These are phyloP conservation scores for Ylistrum balloti DNA, from an alignment of 1,140 invertebrate species.

Conservation along the genomic window DNA sequence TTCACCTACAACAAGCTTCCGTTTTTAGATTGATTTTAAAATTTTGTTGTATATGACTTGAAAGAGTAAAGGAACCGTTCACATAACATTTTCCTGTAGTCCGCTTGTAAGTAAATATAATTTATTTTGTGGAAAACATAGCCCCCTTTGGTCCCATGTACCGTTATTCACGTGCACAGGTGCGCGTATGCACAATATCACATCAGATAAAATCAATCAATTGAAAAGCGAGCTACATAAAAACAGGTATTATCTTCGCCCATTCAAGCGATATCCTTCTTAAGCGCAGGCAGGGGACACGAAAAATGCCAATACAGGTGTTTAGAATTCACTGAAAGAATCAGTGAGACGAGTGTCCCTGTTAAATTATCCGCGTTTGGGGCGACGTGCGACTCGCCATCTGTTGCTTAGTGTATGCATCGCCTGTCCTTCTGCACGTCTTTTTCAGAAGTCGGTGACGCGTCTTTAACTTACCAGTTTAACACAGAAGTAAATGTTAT, in stretches of 20 bases:
- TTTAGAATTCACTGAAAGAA: neutral
- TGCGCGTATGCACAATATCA: neutral
- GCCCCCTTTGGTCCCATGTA: neutral
- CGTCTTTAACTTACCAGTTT: too few relatives aligned
- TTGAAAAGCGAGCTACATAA: neutral
- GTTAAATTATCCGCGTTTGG: neutral
- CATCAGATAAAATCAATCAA: slow-evolving; percentile 36
- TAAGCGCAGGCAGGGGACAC: neutral
- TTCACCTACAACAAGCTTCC: too few relatives aligned
- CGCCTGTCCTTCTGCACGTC: neutral
- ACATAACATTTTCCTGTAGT: too few relatives aligned
- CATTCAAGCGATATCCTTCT: neutral
- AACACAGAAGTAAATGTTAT: too few relatives aligned
- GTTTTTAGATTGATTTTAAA: too few relatives aligned
- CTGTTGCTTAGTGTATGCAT: neutral
- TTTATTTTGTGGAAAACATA: too few relatives aligned
- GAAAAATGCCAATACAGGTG: neutral
- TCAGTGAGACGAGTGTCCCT: neutral
- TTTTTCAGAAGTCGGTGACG: neutral
- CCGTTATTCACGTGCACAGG: slow-evolving; percentile 9
- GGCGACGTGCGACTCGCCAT: neutral
- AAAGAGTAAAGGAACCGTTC: too few relatives aligned
- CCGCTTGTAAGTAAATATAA: too few relatives aligned
- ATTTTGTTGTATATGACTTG: too few relatives aligned
- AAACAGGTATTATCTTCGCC: slow-evolving; percentile 23